Evolutionary conservation across 92 coral and sea anemone species (phyloP).

Genomic region (Porites divaricata): DNA sequence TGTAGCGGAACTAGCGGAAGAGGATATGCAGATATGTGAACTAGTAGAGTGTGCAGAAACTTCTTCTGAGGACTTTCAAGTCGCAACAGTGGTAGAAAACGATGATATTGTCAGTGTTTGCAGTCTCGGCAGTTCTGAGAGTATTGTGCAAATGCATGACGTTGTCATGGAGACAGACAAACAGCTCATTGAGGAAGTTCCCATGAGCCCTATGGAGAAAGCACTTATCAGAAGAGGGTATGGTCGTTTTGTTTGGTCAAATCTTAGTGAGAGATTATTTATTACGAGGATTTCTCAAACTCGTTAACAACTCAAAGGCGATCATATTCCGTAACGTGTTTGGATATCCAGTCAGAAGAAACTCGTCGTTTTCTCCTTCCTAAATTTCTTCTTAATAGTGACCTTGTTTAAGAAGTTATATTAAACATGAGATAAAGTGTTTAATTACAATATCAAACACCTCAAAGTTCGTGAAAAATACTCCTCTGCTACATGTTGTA

Average conservation of each 20-base stretch:
- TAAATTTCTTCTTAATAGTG: too few species aligned
- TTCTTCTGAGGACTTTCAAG: conserved; percentile 60
- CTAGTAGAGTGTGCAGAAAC: conserved; percentile 48
- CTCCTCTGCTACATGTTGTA: too few species aligned
- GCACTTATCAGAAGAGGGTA: conserved; percentile 80
- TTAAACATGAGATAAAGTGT: too few species aligned
- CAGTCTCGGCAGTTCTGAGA: conserved; percentile 60
- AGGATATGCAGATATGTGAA: conserved; percentile 41
- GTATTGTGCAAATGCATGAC: conserved; percentile 68
- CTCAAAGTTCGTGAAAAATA: too few species aligned
- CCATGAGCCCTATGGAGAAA: conserved; percentile 66
- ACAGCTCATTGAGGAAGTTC: conserved; percentile 64
- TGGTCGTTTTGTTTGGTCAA: background rate
- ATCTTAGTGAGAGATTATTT: too few species aligned
- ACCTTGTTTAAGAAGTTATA: too few species aligned
- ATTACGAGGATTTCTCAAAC: too few species aligned
- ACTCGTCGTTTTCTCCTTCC: too few species aligned
- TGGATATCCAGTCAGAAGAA: too few species aligned
- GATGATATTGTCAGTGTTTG: conserved; percentile 71
- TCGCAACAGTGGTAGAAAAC: conserved; percentile 63
- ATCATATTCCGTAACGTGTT: too few species aligned
- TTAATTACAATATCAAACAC: too few species aligned
- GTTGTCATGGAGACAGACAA: conserved; percentile 73
- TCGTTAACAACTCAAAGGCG: too few species aligned
- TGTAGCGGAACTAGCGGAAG: conserved; percentile 37